A percentile compares a stretch with the other conserved stretches of the same genome.
Conservation (phyloP, 2,888 invertebrate species). For the Linnaemya tessellans region DNA sequence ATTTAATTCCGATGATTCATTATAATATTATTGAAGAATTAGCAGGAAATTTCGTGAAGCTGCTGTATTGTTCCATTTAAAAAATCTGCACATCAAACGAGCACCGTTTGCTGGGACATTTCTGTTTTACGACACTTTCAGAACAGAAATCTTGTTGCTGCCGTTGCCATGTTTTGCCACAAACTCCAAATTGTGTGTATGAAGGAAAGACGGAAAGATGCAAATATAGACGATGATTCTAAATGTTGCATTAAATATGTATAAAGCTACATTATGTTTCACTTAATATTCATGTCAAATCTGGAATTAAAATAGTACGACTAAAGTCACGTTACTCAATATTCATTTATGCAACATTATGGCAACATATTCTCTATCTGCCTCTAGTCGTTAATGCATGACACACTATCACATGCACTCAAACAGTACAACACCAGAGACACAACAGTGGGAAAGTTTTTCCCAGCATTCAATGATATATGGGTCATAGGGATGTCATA, state of each 20-base stretch:
- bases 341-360: constrained; percentile 63
- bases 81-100: no score
- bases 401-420: constrained; percentile 38
- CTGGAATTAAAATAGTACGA: constrained; percentile 41
- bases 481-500: constrained; percentile 57
- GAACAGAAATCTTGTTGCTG: neutral
- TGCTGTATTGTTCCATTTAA: no score
- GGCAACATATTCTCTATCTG: constrained; percentile 40
- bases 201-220: constrained; percentile 1
- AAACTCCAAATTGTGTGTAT: constrained; percentile 1
- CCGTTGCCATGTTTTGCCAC: constrained; percentile 1
- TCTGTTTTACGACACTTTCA: neutral
- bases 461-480: constrained; percentile 30
- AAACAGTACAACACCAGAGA: constrained; percentile 3
- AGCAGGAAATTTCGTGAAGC: no score
- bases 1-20: no score
- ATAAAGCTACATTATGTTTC: constrained; percentile 43
- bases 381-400: constrained; percentile 44
- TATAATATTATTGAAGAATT: no score
- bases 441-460: neutral
- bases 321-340: constrained; percentile 41
- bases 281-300: constrained; percentile 60
- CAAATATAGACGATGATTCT: constrained; percentile 15
- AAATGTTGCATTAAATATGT: constrained; percentile 36
- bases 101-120: neutral